Conservation (phyloP, 2,888 invertebrate genomes). For the Brachynemurus nebulosus region DNA sequence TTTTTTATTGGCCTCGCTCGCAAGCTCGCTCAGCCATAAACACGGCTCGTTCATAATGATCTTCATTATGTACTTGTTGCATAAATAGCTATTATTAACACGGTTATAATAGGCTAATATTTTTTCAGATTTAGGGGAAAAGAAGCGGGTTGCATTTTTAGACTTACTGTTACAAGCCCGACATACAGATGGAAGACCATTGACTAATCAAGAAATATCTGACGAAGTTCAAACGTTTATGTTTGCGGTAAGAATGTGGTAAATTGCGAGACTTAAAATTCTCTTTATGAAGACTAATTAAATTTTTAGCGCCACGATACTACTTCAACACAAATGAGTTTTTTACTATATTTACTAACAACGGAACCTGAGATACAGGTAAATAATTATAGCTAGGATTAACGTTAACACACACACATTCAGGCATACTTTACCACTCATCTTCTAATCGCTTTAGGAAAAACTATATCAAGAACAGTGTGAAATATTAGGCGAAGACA, state of each 20-base stretch:
- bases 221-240: constrained; percentile 54
- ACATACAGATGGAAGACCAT: constrained; percentile 40
- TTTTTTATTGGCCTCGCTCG: too few species aligned
- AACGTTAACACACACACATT: not conserved
- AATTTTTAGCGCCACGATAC: constrained; percentile 6
- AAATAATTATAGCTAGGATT: too few species aligned
- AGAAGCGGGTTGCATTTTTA: constrained; percentile 50
- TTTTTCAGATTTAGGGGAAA: constrained; percentile 39
- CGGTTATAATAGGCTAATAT: too few species aligned
- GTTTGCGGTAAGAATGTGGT: constrained; percentile 40
- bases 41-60: too few species aligned
- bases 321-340: not conserved
- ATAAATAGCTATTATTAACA: too few species aligned
- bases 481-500: not conserved
- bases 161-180: constrained; percentile 45
- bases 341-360: not conserved
- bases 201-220: constrained; percentile 44
- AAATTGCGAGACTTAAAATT: not conserved
- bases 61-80: too few species aligned
- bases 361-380: constrained; percentile 1
- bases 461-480: not conserved
- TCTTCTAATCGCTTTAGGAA: not conserved
- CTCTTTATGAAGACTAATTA: not conserved
- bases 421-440: not conserved
- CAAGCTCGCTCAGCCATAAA: too few species aligned